A percentile compares a stretch with the other conserved stretches of the same genome.
phyloP scores from a whole-genome alignment of 2,888 invertebrate species.

The Andrena hattorfiana region DNA sequence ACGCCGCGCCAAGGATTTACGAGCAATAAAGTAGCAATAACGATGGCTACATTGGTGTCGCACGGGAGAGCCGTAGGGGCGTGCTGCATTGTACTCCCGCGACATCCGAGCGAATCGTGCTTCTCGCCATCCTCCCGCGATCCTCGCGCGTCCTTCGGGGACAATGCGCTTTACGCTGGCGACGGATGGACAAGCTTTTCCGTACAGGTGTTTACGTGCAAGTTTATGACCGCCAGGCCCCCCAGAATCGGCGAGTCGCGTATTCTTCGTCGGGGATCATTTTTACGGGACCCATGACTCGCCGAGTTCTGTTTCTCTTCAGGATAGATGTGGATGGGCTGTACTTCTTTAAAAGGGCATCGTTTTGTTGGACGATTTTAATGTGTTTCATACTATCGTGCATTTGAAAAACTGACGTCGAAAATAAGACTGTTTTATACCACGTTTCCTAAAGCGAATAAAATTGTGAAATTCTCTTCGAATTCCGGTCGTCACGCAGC shows the following conservation, averaged over 20 bases:
- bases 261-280: slow-evolving; percentile 22
- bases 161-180: slow-evolving; percentile 70
- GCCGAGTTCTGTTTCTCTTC: not conserved
- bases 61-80: slow-evolving; percentile 20
- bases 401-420: too few species aligned
- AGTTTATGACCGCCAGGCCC: slow-evolving; percentile 58
- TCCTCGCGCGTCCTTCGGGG: slow-evolving; percentile 34
- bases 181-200: slow-evolving; percentile 48
- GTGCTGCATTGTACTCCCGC: slow-evolving; percentile 58
- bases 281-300: slow-evolving; percentile 10
- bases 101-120: slow-evolving; percentile 35
- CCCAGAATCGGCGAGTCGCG: slow-evolving; percentile 25
- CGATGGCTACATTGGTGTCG: slow-evolving; percentile 76
- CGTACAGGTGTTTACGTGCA: slow-evolving; percentile 72
- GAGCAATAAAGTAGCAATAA: slow-evolving; percentile 81
- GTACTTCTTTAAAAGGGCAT: slow-evolving; percentile 5
- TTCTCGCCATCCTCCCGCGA: slow-evolving; percentile 19
- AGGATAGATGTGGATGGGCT: not conserved
- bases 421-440: too few species aligned
- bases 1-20: slow-evolving; percentile 72
- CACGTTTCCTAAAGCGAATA: too few species aligned
- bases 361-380: too few species aligned
- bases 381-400: too few species aligned
- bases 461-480: too few species aligned
- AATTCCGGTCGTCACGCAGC: too few species aligned